Evolutionary conservation across 23 tunicate genomes (phyloP).

Genomic region (Trididemnum miniatum): DNA sequence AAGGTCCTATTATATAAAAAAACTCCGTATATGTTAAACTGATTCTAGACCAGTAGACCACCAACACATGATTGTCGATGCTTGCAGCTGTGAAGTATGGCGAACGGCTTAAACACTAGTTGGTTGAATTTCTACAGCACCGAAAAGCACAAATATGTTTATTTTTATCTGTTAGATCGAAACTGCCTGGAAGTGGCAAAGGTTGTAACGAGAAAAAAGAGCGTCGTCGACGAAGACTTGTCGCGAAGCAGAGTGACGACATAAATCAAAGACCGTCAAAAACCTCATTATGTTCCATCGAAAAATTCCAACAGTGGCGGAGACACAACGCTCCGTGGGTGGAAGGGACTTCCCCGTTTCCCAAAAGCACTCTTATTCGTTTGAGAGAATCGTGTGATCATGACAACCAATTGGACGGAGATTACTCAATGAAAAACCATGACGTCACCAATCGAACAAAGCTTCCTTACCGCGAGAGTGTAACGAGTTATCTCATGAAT

Average conservation of each 20-base stretch:
- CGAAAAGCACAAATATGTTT: too few species aligned
- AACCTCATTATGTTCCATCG: background rate
- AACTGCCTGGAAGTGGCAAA: background rate
- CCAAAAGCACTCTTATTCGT: slow-evolving; percentile 4
- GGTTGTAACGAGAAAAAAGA: background rate
- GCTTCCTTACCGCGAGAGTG: background rate
- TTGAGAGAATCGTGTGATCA: background rate
- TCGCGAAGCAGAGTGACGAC: background rate
- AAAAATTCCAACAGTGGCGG: background rate
- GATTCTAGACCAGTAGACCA: too few species aligned
- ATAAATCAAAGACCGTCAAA: background rate
- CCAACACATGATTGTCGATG: too few species aligned
- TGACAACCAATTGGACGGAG: background rate
- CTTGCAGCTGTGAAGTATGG: too few species aligned
- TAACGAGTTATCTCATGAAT: background rate
- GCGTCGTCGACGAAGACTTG: background rate
- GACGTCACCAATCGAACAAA: background rate
- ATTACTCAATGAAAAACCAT: too few species aligned
- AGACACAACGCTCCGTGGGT: background rate
- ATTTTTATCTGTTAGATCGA: background rate
- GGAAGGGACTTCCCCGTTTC: background rate
- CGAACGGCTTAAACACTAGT: too few species aligned
- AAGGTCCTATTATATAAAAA: too few species aligned
- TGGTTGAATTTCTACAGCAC: too few species aligned
- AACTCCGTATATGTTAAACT: too few species aligned